Percentiles rank a stretch among this genome's conserved stretches.
Evolutionary conservation across 2,797 vertebrate species (phyloP).

Genomic region (Oryzias dopingdopingensis): DNA sequence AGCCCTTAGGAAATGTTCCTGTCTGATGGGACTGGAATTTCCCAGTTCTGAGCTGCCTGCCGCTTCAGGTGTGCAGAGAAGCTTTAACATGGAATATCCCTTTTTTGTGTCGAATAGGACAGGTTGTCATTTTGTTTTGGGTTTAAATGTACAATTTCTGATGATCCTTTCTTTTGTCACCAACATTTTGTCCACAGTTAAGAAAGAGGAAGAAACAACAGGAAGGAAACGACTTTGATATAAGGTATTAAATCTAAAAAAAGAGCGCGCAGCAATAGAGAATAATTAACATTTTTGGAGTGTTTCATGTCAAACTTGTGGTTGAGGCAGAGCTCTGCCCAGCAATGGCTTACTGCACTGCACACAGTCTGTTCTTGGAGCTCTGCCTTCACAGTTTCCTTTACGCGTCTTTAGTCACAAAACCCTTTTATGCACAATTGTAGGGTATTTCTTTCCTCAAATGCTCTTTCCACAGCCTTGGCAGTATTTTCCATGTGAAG

Average conservation of each 20-base stretch:
- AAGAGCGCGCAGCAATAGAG: not conserved
- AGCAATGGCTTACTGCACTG: slow-evolving; percentile 57
- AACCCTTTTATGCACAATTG: slow-evolving; percentile 15
- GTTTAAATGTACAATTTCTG: slow-evolving; percentile 49
- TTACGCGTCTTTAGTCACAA: slow-evolving; percentile 24
- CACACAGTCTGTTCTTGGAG: slow-evolving; percentile 33
- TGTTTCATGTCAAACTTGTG: slow-evolving; percentile 67
- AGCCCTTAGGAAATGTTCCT: slow-evolving; percentile 47
- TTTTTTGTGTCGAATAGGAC: slow-evolving; percentile 32
- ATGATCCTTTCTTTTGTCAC: slow-evolving; percentile 36
- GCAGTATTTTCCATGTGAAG: slow-evolving; percentile 36
- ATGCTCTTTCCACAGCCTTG: slow-evolving; percentile 28
- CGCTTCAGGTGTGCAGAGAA: slow-evolving; percentile 62
- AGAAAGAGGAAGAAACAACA: slow-evolving; percentile 14
- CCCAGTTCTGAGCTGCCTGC: slow-evolving; percentile 38
- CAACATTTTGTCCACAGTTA: slow-evolving; percentile 27
- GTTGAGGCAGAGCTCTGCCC: slow-evolving; percentile 19
- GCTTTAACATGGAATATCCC: slow-evolving; percentile 41
- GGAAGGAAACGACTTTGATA: slow-evolving; percentile 49
- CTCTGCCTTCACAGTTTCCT: slow-evolving; percentile 50
- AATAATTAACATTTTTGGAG: slow-evolving; percentile 66
- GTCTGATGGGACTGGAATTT: slow-evolving; percentile 53
- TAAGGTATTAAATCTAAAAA: slow-evolving; percentile 44
- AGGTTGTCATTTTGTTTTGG: slow-evolving; percentile 28
- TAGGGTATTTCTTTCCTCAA: slow-evolving; percentile 17